A percentile compares a stretch with the other conserved stretches of the same genome.
Evolutionary conservation across 2,888 invertebrate species (phyloP).

Genomic region (Capitulum mitella): DNA sequence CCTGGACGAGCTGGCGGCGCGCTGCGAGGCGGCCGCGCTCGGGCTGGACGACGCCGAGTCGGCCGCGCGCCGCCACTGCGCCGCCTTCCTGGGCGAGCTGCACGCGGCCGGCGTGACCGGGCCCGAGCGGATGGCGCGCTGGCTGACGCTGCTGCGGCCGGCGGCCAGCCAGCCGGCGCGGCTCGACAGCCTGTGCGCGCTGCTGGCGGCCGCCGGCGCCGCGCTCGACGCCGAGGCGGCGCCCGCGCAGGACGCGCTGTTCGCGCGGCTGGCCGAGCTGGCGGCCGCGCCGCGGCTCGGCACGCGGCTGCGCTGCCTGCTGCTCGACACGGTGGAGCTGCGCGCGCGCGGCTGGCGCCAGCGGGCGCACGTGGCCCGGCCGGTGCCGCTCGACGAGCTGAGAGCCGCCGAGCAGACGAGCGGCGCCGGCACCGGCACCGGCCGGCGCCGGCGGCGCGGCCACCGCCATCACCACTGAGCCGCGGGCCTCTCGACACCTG

Average conservation of each 20-base stretch:
- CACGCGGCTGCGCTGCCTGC: slow-evolving; percentile 4
- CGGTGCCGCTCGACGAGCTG: slow-evolving; percentile 54
- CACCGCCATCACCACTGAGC: too few relatives aligned
- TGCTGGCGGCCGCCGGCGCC: background rate
- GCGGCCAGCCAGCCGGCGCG: background rate
- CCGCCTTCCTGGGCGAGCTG: slow-evolving; percentile 9
- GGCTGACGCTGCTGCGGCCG: slow-evolving; percentile 37
- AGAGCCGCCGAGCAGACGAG: slow-evolving; percentile 51
- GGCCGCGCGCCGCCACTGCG: background rate
- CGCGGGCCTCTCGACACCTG: background rate
- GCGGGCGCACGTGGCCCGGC: background rate
- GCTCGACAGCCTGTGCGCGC: background rate
- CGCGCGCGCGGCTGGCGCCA: background rate
- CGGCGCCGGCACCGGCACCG: background rate
- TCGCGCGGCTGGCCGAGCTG: background rate
- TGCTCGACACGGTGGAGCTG: slow-evolving; percentile 7
- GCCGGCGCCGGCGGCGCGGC: slow-evolving; percentile 39
- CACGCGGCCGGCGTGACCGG: slow-evolving; percentile 55
- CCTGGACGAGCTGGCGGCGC: background rate
- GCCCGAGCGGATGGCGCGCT: slow-evolving; percentile 54
- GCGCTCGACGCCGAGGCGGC: background rate
- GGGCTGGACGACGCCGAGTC: background rate
- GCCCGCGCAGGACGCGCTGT: background rate
- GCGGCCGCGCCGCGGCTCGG: background rate
- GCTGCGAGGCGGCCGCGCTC: background rate